These are phyloP conservation scores for Drosophila pseudoananassae DNA, from an alignment of 1,140 invertebrate genomes.

Conservation along the genomic window DNA sequence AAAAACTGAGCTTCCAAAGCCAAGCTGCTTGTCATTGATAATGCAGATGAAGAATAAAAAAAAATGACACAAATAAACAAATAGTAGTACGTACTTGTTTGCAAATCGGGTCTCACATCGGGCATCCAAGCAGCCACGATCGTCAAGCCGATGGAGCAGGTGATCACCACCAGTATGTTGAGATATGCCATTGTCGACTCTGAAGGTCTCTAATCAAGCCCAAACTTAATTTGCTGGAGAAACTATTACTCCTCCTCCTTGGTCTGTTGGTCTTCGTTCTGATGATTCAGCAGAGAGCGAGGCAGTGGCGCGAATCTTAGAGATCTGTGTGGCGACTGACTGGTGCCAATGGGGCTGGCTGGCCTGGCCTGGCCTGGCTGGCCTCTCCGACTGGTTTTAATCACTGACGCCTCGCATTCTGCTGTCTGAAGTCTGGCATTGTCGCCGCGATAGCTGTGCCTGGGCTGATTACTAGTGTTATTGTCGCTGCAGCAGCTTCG, in stretches of 20 bases:
- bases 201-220: slow-evolving; percentile 63
- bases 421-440: slow-evolving; percentile 75
- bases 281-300: slow-evolving; percentile 39
- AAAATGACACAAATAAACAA: slow-evolving; percentile 68
- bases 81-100: slow-evolving; percentile 70
- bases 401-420: slow-evolving; percentile 74
- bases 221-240: slow-evolving; percentile 24
- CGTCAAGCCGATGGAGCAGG: slow-evolving; percentile 9
- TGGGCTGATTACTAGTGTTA: slow-evolving; percentile 50
- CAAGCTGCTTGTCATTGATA: slow-evolving; percentile 57
- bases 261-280: not conserved
- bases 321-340: slow-evolving; percentile 7
- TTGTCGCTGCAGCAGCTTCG: slow-evolving; percentile 43
- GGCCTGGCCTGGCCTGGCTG: slow-evolving; percentile 36
- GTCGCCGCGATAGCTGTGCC: slow-evolving; percentile 48
- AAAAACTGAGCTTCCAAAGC: slow-evolving; percentile 30
- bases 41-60: slow-evolving; percentile 45
- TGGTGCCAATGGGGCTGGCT: slow-evolving; percentile 68
- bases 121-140: slow-evolving; percentile 72
- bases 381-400: slow-evolving; percentile 74
- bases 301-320: slow-evolving; percentile 2
- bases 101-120: slow-evolving; percentile 81
- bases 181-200: slow-evolving; percentile 20
- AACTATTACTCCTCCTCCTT: slow-evolving; percentile 23
- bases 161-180: slow-evolving; percentile 20